A percentile compares a stretch with the other conserved stretches of the same genome.
These are phyloP conservation scores for Monochamus saltuarius DNA, from an alignment of 1,140 invertebrate genomes.

Conservation along the genomic window DNA sequence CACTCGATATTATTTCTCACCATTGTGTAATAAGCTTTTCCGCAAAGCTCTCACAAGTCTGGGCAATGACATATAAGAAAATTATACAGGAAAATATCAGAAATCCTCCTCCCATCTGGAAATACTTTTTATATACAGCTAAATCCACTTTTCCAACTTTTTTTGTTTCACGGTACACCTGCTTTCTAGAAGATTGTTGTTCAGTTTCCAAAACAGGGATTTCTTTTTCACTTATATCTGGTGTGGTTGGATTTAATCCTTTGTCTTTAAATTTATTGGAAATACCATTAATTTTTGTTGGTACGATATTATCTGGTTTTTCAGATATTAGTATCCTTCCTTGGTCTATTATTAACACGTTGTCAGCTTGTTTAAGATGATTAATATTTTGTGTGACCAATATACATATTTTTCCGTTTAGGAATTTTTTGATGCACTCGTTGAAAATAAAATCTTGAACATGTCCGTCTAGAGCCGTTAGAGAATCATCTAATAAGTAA, in stretches of 20 bases:
- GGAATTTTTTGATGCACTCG: conserved; percentile 67
- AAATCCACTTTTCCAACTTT: conserved; percentile 27
- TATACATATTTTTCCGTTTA: conserved; percentile 71
- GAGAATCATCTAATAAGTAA: conserved; percentile 79
- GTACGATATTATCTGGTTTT: conserved; percentile 14
- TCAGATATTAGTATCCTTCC: conserved; percentile 24
- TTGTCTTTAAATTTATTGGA: neutral
- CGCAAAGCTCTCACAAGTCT: conserved; percentile 17
- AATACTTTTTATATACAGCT: conserved; percentile 28
- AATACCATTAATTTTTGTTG: conserved; percentile 10
- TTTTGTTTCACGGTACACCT: conserved; percentile 28
- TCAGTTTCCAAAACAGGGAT: conserved; percentile 19
- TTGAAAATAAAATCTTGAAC: conserved; percentile 80
- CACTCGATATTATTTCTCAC: conserved; percentile 16
- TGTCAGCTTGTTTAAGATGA: conserved; percentile 32
- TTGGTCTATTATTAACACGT: conserved; percentile 30
- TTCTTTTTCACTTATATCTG: neutral
- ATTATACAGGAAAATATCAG: conserved; percentile 15
- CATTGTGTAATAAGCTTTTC: conserved; percentile 28
- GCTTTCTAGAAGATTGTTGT: conserved; percentile 19
- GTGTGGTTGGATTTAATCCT: neutral
- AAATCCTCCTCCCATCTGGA: conserved; percentile 23
- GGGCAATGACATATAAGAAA: conserved; percentile 16
- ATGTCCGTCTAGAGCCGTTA: conserved; percentile 80
- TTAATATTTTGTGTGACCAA: conserved; percentile 72